Conservation (phyloP, 1,140 invertebrate genomes). For the Apis laboriosa region DNA sequence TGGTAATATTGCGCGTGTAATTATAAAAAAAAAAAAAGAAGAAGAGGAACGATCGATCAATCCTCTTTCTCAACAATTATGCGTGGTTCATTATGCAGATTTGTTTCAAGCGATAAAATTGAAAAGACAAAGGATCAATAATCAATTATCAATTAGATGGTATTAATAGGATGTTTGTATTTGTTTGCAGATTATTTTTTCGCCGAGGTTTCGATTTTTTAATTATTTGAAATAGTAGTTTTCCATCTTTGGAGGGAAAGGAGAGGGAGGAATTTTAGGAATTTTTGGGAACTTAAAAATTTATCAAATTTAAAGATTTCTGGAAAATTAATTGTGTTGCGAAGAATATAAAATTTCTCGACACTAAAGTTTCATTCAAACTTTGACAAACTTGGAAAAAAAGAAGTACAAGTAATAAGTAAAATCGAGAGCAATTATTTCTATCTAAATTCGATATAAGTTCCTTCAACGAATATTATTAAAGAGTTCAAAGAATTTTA, state of each 20-base stretch:
- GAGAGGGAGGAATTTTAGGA: no score
- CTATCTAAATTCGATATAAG: background rate
- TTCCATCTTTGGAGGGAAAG: no score
- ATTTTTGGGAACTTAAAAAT: no score
- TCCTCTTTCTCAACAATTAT: constrained; percentile 23
- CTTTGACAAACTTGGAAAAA: no score
- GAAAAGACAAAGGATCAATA: background rate
- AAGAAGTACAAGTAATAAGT: no score
- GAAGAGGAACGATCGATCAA: constrained; percentile 13
- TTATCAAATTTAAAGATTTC: no score
- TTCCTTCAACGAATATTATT: background rate
- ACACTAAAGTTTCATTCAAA: no score
- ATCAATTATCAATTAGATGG: background rate
- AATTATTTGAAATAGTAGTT: no score
- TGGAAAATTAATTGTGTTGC: no score
- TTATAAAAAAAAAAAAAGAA: background rate
- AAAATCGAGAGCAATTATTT: background rate
- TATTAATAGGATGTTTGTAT: background rate
- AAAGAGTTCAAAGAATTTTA: background rate
- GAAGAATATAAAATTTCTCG: no score
- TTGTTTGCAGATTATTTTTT: no score
- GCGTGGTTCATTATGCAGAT: background rate
- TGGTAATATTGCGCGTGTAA: background rate
- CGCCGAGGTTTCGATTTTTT: no score
- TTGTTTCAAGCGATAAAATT: constrained; percentile 12